phyloP scores from a whole-genome alignment of 35 echinoderm and acorn worm species.

The Diadema setosum region DNA sequence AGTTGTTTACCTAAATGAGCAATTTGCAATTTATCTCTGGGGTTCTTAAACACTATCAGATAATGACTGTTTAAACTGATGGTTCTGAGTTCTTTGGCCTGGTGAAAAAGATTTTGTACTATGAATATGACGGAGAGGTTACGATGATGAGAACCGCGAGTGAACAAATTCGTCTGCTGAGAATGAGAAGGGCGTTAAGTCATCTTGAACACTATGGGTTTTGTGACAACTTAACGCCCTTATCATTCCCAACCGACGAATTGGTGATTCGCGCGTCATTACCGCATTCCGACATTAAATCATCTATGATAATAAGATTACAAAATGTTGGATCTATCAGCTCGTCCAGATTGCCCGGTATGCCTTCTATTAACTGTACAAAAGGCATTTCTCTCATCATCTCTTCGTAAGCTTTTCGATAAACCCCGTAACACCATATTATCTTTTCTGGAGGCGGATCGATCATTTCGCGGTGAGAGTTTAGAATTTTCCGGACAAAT shows the following conservation, averaged over 20 bases:
- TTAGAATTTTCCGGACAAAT: slow-evolving; percentile 22
- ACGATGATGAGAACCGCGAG: not conserved
- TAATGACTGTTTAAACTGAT: slow-evolving; percentile 34
- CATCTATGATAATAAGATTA: slow-evolving; percentile 28
- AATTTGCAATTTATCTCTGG: slow-evolving; percentile 32
- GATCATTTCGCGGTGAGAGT: not conserved
- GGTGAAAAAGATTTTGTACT: slow-evolving; percentile 19
- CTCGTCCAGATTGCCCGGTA: not conserved
- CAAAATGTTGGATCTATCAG: not conserved
- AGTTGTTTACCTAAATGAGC: slow-evolving; percentile 11
- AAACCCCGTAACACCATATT: slow-evolving; percentile 49
- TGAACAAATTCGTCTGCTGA: slow-evolving; percentile 21
- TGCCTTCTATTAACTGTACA: slow-evolving; percentile 20
- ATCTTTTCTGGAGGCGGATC: slow-evolving; percentile 20
- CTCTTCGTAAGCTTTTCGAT: slow-evolving; percentile 13
- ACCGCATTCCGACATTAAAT: slow-evolving; percentile 7
- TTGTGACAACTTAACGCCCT: too few relatives aligned
- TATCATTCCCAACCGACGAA: too few relatives aligned
- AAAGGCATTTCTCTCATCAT: not conserved
- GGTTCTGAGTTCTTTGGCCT: not conserved
- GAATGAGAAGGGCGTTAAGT: too few relatives aligned
- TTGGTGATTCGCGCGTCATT: slow-evolving; percentile 6
- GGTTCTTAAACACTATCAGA: slow-evolving; percentile 21
- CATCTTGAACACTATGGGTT: too few relatives aligned
- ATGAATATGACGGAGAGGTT: slow-evolving; percentile 15